A percentile compares a stretch with the other conserved stretches of the same genome.
These are phyloP conservation scores for Chloroclysta siterata DNA, from an alignment of 2,888 invertebrate genomes.

Conservation along the genomic window DNA sequence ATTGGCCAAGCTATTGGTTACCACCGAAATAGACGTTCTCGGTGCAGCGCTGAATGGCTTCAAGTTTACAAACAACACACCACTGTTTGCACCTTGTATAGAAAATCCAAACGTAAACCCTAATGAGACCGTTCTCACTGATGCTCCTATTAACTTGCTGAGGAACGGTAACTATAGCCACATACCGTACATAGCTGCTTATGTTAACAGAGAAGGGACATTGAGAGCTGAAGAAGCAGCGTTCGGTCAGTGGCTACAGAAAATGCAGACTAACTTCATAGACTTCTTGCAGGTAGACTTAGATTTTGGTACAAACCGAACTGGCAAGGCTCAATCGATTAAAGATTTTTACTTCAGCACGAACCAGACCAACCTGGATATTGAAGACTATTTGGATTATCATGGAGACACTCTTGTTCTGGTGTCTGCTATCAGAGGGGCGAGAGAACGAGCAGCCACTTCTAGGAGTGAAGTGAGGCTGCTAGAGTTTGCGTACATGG, in stretches of 20 bases:
- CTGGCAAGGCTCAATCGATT: conserved; percentile 51
- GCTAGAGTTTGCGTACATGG: conserved; percentile 67
- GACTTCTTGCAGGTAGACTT: conserved; percentile 70
- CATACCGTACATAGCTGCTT: conserved; percentile 69
- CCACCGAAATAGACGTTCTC: conserved; percentile 56
- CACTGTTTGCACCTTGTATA: conserved; percentile 74
- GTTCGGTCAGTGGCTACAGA: conserved; percentile 55
- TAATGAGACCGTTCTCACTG: conserved; percentile 59
- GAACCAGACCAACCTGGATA: conserved; percentile 55
- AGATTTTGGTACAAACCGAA: conserved; percentile 50
- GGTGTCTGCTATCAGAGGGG: conserved; percentile 64
- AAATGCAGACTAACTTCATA: conserved; percentile 68
- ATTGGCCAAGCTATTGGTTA: conserved; percentile 57
- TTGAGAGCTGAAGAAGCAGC: conserved; percentile 62
- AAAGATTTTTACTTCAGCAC: conserved; percentile 64
- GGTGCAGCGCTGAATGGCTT: conserved; percentile 53
- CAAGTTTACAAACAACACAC: conserved; percentile 65
- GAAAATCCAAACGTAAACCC: conserved; percentile 54
- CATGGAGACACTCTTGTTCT: conserved; percentile 69
- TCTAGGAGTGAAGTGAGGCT: conserved; percentile 61
- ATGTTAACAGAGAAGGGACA: conserved; percentile 71
- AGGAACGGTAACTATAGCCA: conserved; percentile 62
- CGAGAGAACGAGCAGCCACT: conserved; percentile 60
- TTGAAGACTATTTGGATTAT: conserved; percentile 70
- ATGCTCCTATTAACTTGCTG: conserved; percentile 65